phyloP scores from a whole-genome alignment of 2,888 invertebrate species.

The Eristalis pertinax region DNA sequence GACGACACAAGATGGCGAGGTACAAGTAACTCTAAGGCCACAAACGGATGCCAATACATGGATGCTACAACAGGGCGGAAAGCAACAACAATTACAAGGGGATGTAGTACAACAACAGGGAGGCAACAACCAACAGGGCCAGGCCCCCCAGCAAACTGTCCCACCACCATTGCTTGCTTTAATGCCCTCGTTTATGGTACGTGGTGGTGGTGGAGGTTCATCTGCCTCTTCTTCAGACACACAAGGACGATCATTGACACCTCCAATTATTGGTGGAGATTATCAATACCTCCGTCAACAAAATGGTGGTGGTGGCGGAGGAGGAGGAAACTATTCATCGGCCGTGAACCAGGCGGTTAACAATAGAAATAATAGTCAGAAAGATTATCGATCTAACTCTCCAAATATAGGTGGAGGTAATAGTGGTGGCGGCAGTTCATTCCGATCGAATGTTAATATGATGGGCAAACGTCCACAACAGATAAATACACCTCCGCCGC shows the following conservation, averaged over 20 bases:
- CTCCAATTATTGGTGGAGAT: slow-evolving; percentile 53
- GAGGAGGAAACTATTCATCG: slow-evolving; percentile 63
- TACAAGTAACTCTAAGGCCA: slow-evolving; percentile 78
- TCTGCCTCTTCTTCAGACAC: slow-evolving; percentile 67
- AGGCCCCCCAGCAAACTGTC: slow-evolving; percentile 83
- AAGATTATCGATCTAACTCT: slow-evolving; percentile 76
- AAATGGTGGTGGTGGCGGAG: slow-evolving; percentile 64
- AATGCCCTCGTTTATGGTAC: slow-evolving; percentile 89
- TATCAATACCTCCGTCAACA: slow-evolving; percentile 71
- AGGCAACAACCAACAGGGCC: slow-evolving; percentile 81
- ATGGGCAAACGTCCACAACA: slow-evolving; percentile 78
- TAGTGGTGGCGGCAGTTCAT: slow-evolving; percentile 70
- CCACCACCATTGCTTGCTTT: slow-evolving; percentile 88
- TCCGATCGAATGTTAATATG: slow-evolving; percentile 77
- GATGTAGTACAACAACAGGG: slow-evolving; percentile 77
- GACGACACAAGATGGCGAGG: slow-evolving; percentile 57
- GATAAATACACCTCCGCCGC: slow-evolving; percentile 75
- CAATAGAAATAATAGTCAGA: slow-evolving; percentile 61
- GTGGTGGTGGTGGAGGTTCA: slow-evolving; percentile 72
- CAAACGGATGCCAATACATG: slow-evolving; percentile 81
- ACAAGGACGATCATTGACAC: slow-evolving; percentile 62
- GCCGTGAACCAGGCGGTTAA: slow-evolving; percentile 51
- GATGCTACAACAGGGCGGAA: slow-evolving; percentile 75
- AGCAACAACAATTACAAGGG: slow-evolving; percentile 81
- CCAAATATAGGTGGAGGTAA: slow-evolving; percentile 71